Percentiles rank a stretch among this genome's conserved stretches.
These are phyloP conservation scores for Colletes collaris DNA, from an alignment of 2,888 invertebrate genomes.

Conservation along the genomic window DNA sequence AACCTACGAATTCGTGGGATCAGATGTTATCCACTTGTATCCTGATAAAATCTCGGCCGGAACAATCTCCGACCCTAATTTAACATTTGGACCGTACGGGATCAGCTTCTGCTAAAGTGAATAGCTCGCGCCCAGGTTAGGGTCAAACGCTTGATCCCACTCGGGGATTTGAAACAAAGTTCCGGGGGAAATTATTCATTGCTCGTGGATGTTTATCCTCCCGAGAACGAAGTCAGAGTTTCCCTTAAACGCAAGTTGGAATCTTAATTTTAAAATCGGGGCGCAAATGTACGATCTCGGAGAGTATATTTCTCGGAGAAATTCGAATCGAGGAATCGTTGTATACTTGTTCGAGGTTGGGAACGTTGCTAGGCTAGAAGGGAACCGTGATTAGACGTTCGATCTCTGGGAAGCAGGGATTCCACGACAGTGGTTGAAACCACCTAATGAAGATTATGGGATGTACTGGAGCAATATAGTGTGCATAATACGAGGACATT, in stretches of 20 bases:
- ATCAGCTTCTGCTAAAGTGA: conserved; percentile 19
- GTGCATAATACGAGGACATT: conserved; percentile 9
- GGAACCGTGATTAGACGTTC: conserved; percentile 16
- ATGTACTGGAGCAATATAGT: not conserved
- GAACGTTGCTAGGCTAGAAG: conserved; percentile 2
- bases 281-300: not conserved
- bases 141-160: conserved; percentile 32
- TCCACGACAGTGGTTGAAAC: conserved; percentile 18
- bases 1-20: conserved; percentile 42
- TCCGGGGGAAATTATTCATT: conserved; percentile 39
- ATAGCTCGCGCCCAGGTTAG: not conserved
- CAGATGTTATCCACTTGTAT: conserved; percentile 60
- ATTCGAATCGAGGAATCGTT: no score
- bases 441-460: conserved; percentile 19
- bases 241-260: not conserved
- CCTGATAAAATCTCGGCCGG: conserved; percentile 48
- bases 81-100: conserved; percentile 35
- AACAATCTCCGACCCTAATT: conserved; percentile 56
- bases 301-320: not conserved
- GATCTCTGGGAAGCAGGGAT: conserved; percentile 15
- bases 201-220: conserved; percentile 25
- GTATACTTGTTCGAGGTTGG: no score
- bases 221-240: no score
- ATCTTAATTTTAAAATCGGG: not conserved
- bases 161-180: conserved; percentile 42